Evolutionary conservation across 1,140 invertebrate genomes (phyloP).

Genomic region (Epicauta chinensis): DNA sequence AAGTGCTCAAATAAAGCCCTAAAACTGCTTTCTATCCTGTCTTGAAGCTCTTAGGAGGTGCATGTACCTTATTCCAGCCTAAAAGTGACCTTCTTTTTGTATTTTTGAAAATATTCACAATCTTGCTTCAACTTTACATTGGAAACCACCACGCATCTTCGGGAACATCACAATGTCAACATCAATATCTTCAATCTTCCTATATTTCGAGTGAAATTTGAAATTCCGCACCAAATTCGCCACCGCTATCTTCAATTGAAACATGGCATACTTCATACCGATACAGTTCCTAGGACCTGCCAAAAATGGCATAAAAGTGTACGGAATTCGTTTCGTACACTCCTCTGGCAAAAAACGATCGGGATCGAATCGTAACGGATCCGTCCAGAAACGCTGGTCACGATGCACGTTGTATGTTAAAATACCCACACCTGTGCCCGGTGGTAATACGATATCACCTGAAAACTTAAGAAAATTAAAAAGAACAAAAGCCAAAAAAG

Average conservation of each 20-base stretch:
- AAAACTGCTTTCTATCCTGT: no score
- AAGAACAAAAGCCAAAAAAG: neutral
- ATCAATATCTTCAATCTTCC: no score
- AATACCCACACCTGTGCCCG: neutral
- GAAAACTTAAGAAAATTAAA: neutral
- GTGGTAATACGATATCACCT: neutral
- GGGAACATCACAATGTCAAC: no score
- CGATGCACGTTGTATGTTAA: conserved; percentile 39
- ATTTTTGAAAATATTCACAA: neutral
- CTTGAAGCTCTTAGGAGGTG: no score
- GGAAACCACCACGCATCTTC: no score
- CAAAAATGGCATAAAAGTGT: conserved; percentile 1
- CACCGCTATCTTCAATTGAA: no score
- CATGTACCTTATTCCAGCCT: no score
- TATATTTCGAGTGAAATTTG: no score
- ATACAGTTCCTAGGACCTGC: conserved; percentile 1
- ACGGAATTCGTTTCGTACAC: conserved; percentile 38
- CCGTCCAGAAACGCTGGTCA: conserved; percentile 47
- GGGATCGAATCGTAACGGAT: conserved; percentile 60
- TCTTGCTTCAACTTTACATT: no score
- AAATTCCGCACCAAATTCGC: no score
- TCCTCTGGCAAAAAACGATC: conserved; percentile 57
- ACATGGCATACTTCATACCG: neutral
- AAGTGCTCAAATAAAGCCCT: no score
- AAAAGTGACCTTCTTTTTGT: no score